A percentile compares a stretch with the other conserved stretches of the same genome.
Evolutionary conservation across 37 sponge, comb jelly and placozoan species (phyloP).

Genomic region (Trichoplax adhaerens): DNA sequence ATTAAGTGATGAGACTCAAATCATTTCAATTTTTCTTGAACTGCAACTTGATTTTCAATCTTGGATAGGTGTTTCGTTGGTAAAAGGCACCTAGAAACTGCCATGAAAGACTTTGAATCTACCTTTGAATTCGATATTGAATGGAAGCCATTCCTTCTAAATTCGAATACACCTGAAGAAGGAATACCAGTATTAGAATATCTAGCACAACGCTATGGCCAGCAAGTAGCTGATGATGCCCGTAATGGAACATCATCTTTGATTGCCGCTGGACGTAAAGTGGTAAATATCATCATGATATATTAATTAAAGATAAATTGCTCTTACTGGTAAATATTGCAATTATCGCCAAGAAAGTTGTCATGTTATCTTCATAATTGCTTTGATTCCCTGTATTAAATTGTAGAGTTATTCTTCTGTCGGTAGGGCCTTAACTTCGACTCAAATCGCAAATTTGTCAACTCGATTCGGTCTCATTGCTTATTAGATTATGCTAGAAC

Average conservation of each 20-base stretch:
- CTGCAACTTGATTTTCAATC: too few species aligned
- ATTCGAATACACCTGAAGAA: conserved; percentile 37
- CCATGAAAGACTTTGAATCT: conserved; percentile 17
- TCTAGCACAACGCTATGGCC: conserved; percentile 29
- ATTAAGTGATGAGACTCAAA: too few species aligned
- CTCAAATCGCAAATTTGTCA: conserved; percentile 9
- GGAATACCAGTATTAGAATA: conserved; percentile 31
- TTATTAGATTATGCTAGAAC: conserved; percentile 33
- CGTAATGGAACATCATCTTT: conserved; percentile 14
- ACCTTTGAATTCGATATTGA: conserved; percentile 30
- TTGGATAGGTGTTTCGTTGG: conserved; percentile 16
- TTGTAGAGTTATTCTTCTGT: neutral
- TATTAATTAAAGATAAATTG: too few species aligned
- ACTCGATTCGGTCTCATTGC: conserved; percentile 44
- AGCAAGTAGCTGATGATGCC: conserved; percentile 20
- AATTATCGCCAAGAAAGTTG: too few species aligned
- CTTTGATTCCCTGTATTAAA: too few species aligned
- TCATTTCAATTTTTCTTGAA: too few species aligned
- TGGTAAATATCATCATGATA: conserved; percentile 11
- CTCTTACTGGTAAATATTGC: too few species aligned
- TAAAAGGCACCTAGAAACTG: conserved; percentile 11
- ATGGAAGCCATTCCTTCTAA: conserved; percentile 55
- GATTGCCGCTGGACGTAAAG: conserved; percentile 7
- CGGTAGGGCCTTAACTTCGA: conserved; percentile 11
- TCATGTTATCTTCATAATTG: too few species aligned